These are phyloP conservation scores for Carcharodon carcharias DNA, from an alignment of 2,797 vertebrate species.

Conservation along the genomic window DNA sequence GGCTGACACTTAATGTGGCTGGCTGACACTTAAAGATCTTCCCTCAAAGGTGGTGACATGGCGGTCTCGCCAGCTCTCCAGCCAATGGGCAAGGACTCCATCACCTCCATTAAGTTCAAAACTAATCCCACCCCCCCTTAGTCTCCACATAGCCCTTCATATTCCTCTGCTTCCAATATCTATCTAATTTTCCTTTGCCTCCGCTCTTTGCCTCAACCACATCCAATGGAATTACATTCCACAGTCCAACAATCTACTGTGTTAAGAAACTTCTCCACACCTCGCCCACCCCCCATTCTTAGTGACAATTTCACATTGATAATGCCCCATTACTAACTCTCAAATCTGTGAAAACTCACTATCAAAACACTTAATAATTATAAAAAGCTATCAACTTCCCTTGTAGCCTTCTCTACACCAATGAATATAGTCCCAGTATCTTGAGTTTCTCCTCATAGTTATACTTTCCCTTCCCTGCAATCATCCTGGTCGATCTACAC, in stretches of 20 bases:
- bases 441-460: neutral
- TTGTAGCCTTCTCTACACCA: neutral
- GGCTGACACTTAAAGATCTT: neutral
- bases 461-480: neutral
- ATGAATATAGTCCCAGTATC: neutral
- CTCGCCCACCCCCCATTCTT: neutral
- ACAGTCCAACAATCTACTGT: too few species aligned
- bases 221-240: neutral
- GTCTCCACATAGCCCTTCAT: neutral
- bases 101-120: neutral
- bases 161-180: too few species aligned
- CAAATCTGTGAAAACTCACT: neutral
- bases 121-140: neutral
- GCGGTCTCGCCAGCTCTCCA: neutral
- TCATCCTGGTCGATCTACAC: neutral
- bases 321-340: too few species aligned
- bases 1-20: neutral
- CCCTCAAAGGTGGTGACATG: neutral
- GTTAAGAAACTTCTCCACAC: neutral
- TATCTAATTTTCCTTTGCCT: too few species aligned
- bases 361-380: neutral
- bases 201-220: neutral
- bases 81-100: too few species aligned
- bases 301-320: neutral
- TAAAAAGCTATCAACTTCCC: neutral